These are phyloP conservation scores for Dinocampus coccinellae DNA, from an alignment of 2,888 invertebrate genomes.

Conservation along the genomic window DNA sequence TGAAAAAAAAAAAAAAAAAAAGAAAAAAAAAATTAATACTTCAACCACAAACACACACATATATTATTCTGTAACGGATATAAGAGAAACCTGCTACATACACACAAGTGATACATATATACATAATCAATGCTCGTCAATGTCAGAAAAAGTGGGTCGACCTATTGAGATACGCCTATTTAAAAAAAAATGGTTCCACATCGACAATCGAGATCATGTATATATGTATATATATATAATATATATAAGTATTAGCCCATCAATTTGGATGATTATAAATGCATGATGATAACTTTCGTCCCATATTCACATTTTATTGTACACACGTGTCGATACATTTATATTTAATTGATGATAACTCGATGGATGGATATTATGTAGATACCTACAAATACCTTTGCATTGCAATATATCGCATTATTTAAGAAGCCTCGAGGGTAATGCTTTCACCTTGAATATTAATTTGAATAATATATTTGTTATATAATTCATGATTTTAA, in stretches of 20 bases:
- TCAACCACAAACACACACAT: too few relatives aligned
- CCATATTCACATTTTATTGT: background rate
- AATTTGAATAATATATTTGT: too few relatives aligned
- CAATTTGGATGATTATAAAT: background rate
- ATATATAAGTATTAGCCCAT: slow-evolving; percentile 1
- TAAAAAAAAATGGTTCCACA: slow-evolving; percentile 36
- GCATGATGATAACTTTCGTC: background rate
- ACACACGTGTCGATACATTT: slow-evolving; percentile 3
- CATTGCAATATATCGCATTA: background rate
- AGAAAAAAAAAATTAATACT: background rate
- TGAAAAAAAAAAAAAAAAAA: too few relatives aligned
- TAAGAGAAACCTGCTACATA: slow-evolving; percentile 29
- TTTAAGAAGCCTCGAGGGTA: background rate
- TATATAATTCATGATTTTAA: too few relatives aligned
- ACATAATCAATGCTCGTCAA: slow-evolving; percentile 35
- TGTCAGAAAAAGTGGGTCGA: slow-evolving; percentile 38
- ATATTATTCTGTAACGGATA: slow-evolving; percentile 27
- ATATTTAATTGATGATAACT: background rate
- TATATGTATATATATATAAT: slow-evolving; percentile 26
- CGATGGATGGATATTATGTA: background rate
- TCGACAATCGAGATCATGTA: slow-evolving; percentile 33
- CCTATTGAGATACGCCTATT: slow-evolving; percentile 38
- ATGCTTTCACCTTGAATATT: background rate
- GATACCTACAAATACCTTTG: background rate
- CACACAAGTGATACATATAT: slow-evolving; percentile 17